Evolutionary conservation across 2,888 invertebrate species (phyloP).

Genomic region (Orchesellides sinensis): DNA sequence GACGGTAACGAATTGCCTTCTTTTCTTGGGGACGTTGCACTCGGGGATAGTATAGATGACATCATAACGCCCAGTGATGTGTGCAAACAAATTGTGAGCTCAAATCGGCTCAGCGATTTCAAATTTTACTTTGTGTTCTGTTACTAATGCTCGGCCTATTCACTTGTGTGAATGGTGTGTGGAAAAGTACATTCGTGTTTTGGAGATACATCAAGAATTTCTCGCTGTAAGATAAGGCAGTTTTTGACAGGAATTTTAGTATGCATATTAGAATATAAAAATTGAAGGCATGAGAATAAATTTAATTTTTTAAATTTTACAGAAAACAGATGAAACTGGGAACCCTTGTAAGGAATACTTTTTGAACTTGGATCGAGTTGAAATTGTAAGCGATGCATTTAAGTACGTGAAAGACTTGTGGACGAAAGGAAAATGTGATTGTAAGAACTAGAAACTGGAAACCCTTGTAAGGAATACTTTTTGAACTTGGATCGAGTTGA

Average conservation of each 20-base stretch:
- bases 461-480: not conserved
- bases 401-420: slow-evolving; percentile 75
- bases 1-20: not conserved
- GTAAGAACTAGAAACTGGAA: slow-evolving; percentile 79
- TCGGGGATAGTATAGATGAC: slow-evolving; percentile 65
- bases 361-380: slow-evolving; percentile 82
- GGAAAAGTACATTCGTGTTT: slow-evolving; percentile 79
- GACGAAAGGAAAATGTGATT: slow-evolving; percentile 81
- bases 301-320: not conserved
- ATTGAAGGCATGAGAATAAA: not conserved
- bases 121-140: slow-evolving; percentile 81
- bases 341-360: slow-evolving; percentile 80
- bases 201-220: slow-evolving; percentile 78
- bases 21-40: not conserved
- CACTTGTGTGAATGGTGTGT: slow-evolving; percentile 82
- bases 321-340: slow-evolving; percentile 70
- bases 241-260: not conserved
- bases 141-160: slow-evolving; percentile 81
- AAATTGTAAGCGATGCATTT: slow-evolving; percentile 81
- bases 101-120: slow-evolving; percentile 80
- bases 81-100: slow-evolving; percentile 71
- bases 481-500: not conserved
- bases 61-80: slow-evolving; percentile 70
- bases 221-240: slow-evolving; percentile 42
- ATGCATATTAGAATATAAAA: not conserved